Evolutionary conservation across 2,797 vertebrate genomes (phyloP), one percentile per base, ranked within the genome.

Genomic region (Allobates femoralis): DNA sequence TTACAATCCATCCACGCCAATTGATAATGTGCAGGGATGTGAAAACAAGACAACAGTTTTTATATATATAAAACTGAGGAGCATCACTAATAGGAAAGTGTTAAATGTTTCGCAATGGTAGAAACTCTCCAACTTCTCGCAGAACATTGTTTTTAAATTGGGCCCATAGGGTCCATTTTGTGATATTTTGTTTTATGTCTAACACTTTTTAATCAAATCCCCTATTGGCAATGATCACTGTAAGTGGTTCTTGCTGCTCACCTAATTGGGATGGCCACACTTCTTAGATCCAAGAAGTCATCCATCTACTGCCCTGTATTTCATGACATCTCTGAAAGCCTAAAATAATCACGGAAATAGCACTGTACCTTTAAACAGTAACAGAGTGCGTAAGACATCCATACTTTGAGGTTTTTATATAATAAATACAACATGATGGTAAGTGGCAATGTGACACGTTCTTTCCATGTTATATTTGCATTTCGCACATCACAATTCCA

Each of bases 211-310:
- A 67, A 81, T 81, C 83, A 81, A 77, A 51, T 88, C 87, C 83
- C 87, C 69, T 80, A 80, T 77, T 81, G 83, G 83, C 83, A 88
- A 88, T 88, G 83, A 85, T 88, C 83, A 85, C 83, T 81, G 75
- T 81, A 66, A 69, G 69, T 75, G 64, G 83, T 23, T 73, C 79
- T 88, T 56, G 77, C 83, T 69, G 78, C 83, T 85, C 77, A 69
- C 71, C 87, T 88, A 88, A 88, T 88, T 88, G 84, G 83, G 60
- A 34, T 88, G 87, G 53, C 77, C 86, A 80, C 41, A 67, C 67
- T 56, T 55, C 41, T 58, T 56, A 81, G 77, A 32, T 60, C 69
- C 56, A 69, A 74, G 77, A 85, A 46, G 12, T 67, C 75, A 77
- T 85, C 83, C 80, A 77, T 88, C 83, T 88, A 55, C 34, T 46